Evolutionary conservation across 2,888 invertebrate species (phyloP).

Genomic region (Tolmerus cingulatus): DNA sequence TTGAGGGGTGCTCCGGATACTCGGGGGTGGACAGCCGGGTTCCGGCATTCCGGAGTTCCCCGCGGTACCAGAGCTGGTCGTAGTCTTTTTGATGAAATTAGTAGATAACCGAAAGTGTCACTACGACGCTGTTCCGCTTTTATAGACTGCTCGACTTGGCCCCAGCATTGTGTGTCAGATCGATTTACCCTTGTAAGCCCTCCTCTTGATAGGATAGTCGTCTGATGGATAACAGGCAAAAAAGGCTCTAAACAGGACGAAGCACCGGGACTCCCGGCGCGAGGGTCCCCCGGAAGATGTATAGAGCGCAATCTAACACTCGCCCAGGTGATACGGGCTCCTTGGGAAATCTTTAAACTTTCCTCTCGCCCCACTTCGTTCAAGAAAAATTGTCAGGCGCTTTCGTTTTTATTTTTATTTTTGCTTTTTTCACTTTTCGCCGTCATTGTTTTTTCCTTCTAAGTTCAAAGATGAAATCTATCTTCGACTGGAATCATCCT

Average conservation of each 20-base stretch:
- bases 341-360: conserved; percentile 5
- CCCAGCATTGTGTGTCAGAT: conserved; percentile 20
- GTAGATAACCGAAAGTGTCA: conserved; percentile 34
- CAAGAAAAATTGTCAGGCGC: neutral
- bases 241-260: conserved; percentile 1
- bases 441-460: neutral
- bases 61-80: neutral
- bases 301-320: neutral
- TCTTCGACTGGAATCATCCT: neutral
- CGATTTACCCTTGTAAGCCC: conserved; percentile 28
- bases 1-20: neutral
- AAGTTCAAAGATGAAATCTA: neutral
- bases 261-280: neutral
- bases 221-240: conserved; percentile 21
- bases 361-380: neutral
- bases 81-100: conserved; percentile 27
- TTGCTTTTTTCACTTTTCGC: neutral
- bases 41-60: neutral
- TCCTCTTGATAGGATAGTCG: neutral
- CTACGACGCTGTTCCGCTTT: neutral
- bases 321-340: neutral
- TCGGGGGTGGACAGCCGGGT: neutral
- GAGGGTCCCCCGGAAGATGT: neutral
- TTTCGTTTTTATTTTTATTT: neutral
- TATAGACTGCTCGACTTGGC: neutral